Evolutionary conservation across 1,140 invertebrate genomes (phyloP).

Genomic region (Trinorchestia longiramus): DNA sequence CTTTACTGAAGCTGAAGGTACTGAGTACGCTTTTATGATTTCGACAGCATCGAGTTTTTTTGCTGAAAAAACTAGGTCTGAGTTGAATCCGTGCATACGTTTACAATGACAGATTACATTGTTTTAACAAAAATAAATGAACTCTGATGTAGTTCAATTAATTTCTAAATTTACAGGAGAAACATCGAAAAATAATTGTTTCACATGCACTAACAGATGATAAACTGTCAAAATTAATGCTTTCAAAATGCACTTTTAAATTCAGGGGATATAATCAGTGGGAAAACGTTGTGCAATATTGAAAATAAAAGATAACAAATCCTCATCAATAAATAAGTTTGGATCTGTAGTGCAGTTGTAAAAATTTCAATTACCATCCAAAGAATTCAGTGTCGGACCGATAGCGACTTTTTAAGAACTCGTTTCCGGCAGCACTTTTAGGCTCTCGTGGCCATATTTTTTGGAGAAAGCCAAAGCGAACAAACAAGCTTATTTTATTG

Average conservation of each 20-base stretch:
- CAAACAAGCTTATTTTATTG: slow-evolving; percentile 54
- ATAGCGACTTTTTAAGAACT: background rate
- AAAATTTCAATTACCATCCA: too few relatives aligned
- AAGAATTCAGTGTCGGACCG: background rate
- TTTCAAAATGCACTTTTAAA: background rate
- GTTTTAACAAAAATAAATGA: background rate
- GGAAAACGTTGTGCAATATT: background rate
- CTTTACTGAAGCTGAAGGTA: too few relatives aligned
- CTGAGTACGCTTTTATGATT: too few relatives aligned
- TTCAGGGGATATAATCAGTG: background rate
- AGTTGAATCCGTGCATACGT: too few relatives aligned
- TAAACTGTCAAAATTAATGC: background rate
- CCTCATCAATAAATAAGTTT: background rate
- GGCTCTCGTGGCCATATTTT: background rate
- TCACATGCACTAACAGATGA: background rate
- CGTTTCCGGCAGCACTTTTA: background rate
- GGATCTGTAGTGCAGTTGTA: background rate
- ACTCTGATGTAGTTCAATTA: background rate
- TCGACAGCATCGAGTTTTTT: too few relatives aligned
- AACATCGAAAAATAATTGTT: background rate
- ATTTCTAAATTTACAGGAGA: background rate
- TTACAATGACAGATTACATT: background rate
- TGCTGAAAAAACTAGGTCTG: too few relatives aligned
- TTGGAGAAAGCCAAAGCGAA: slow-evolving; percentile 6
- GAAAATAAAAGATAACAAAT: background rate